Evolutionary conservation across 2,113 vertebrate species (phyloP), one percentile per base, ranked within the genome.

Genomic region (Limnothrissa miodon): DNA sequence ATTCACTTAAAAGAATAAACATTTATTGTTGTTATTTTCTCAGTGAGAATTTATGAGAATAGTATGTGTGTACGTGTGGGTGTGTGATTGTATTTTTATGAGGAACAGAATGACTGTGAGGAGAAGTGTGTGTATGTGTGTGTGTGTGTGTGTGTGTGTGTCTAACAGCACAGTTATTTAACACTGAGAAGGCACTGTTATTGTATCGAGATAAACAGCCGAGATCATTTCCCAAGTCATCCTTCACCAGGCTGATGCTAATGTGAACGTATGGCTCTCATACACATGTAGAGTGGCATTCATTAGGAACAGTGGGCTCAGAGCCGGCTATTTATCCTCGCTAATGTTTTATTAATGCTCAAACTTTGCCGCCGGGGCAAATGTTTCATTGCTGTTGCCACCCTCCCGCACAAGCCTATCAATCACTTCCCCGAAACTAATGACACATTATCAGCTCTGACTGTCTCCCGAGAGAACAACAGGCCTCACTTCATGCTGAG

Each of bases 331-430:
- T 86, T 87, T 88, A 89, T 90, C 91, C 90, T 44, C 45, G 87
- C 81, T 93, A 93, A 94, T 93, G 91, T 91, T 93, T 93, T 92
- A 93, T 93, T 93, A 93, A 94, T 93, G 88, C 48, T 21, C 87
- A 84, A 59, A 4, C 66, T 87, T 83, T 89, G 89, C 90, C 91
- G 87, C 78, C 86, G 87, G 91, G 89, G 83, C 86, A 90, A 91
- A 89, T 91, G 88, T 88, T 90, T 89, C 83, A 90, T 89, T 89
- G 90, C 87, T 74, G 46, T 74, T 84, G 25, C 87, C 85, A 87
- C 89, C 87, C 59, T 86, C 89, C 59, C 88, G 84, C 82, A 90
- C 88, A 80, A 81, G 86, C 84, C 87, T 89, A 93, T 92, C 91
- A 91, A 89, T 93, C 90, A 91, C 87, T 88, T 83, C 83, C 56